Conservation (phyloP, 2,113 vertebrate species). For the Melanostigma gelatinosum region DNA sequence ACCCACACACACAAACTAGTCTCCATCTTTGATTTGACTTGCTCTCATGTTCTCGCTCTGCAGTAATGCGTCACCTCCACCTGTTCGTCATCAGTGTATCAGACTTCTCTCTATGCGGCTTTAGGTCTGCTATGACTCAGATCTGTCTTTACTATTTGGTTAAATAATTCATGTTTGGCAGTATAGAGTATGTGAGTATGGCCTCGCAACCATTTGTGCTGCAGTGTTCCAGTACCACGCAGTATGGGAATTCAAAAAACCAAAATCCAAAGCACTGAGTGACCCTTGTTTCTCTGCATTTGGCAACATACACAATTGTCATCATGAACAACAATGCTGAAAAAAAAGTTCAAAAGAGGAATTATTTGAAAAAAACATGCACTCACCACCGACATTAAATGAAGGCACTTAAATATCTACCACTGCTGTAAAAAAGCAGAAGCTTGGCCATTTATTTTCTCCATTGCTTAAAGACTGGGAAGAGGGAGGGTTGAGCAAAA, state of each 20-base stretch:
- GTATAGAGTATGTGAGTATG: not conserved
- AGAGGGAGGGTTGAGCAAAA: constrained; percentile 23
- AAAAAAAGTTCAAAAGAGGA: not conserved
- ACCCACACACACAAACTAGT: constrained; percentile 10
- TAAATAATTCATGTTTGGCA: constrained; percentile 25
- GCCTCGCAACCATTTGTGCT: not conserved
- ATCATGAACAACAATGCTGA: not conserved
- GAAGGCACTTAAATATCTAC: not conserved
- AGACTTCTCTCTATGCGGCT: constrained; percentile 11
- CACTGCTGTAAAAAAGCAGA: constrained; percentile 1
- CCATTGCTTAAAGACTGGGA: constrained; percentile 26
- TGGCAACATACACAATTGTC: not conserved
- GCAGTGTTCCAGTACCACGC: not conserved
- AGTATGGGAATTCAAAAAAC: not conserved
- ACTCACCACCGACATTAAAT: not conserved
- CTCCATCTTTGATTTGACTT: constrained; percentile 18
- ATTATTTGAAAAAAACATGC: not conserved
- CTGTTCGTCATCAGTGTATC: constrained; percentile 49
- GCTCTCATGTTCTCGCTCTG: constrained; percentile 6
- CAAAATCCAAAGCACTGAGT: not conserved
- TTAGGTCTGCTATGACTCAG: constrained; percentile 33
- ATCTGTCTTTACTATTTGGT: constrained; percentile 32
- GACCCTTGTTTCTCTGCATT: constrained; percentile 7
- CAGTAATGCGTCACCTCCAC: constrained; percentile 38
- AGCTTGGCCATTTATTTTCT: constrained; percentile 32